Base-by-base conservation (phyloP, 2,113 vertebrate genomes). In the Lichenostomus cassidix region DNA sequence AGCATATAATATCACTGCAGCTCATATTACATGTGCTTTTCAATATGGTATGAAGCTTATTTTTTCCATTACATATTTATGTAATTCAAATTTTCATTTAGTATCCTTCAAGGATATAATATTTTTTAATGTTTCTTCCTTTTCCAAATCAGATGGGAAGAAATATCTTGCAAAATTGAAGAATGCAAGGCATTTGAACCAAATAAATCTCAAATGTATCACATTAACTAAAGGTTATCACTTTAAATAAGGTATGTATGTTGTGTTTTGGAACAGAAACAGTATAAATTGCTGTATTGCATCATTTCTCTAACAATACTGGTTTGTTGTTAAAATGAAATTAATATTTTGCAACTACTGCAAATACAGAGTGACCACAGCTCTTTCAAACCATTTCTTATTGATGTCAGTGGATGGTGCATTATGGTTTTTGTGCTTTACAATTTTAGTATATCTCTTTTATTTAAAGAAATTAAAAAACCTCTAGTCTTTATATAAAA, bases 51-150 rank as follows among this genome's bases (percentile, higher is more conserved):
- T 91, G 87, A 92, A 88, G 80, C 76, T 77, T 92, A 16, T n/a
- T 87, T 74, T 93, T 92, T 83, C 75, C 62, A 69, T 76, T 92
- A 74, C 31, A n/a, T 95, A 59, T 65, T 89, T 95, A 82, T 70
- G 74, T 80, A 96, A 80, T 81, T 87, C 42, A 80, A 78, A 87
- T 91, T 82, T 93, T 92, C 60, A 59, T 90, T 89, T 97, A 78
- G 68, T 55, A 56, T 88, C 85, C 80, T 90, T 94, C 37, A 90
- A 85, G 86, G 76, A 92, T 73, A 71, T 70, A 0, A 20, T 53
- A 0, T 35, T 50, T 58, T 35, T 31, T 46, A 15, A 18, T 52
- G 3, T 83, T 75, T 56, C 29, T 87, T 69, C 49, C 9, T 91
- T 81, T 78, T 73, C 23, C 70, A 88, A 83, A 90, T 69, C 46